Evolutionary conservation across 1,140 invertebrate species (phyloP).

Genomic region (Lepidurus packardi): DNA sequence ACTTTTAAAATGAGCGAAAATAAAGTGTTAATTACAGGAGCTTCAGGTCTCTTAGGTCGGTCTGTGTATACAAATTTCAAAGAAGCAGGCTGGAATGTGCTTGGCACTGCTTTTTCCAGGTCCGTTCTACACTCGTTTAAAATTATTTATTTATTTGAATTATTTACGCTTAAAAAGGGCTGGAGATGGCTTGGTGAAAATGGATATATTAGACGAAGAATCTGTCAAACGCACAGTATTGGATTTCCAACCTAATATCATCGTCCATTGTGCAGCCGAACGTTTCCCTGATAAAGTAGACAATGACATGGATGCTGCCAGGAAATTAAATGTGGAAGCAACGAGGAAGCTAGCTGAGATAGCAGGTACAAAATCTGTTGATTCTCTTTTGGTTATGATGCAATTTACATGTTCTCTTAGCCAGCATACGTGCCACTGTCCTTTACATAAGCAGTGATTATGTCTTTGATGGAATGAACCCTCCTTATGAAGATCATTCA

Average conservation of each 20-base stretch:
- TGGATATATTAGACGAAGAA: slow-evolving; percentile 45
- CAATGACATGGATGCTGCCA: slow-evolving; percentile 45
- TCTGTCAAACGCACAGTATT: slow-evolving; percentile 42
- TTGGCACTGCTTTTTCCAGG: slow-evolving; percentile 49
- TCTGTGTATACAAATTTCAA: slow-evolving; percentile 44
- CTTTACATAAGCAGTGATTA: slow-evolving; percentile 57
- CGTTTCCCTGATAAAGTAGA: slow-evolving; percentile 52
- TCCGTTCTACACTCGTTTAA: slow-evolving; percentile 33
- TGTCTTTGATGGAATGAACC: slow-evolving; percentile 53
- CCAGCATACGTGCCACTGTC: slow-evolving; percentile 43
- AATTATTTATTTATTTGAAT: not conserved
- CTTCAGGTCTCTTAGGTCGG: slow-evolving; percentile 51
- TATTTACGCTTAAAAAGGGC: slow-evolving; percentile 36
- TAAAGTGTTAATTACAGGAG: slow-evolving; percentile 48
- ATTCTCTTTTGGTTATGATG: slow-evolving; percentile 31
- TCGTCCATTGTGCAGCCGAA: slow-evolving; percentile 54
- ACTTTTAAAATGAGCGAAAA: slow-evolving; percentile 25
- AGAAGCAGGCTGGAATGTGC: slow-evolving; percentile 42
- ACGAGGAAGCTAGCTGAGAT: slow-evolving; percentile 46
- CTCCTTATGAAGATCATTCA: slow-evolving; percentile 49
- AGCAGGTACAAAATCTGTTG: slow-evolving; percentile 44
- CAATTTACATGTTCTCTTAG: slow-evolving; percentile 38
- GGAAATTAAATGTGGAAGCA: slow-evolving; percentile 48
- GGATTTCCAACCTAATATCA: slow-evolving; percentile 46
- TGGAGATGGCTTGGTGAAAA: slow-evolving; percentile 41